Evolutionary conservation across 2,797 vertebrate species (phyloP), one percentile per base, ranked within the genome.

Genomic region (Lophotriccus pileatus): DNA sequence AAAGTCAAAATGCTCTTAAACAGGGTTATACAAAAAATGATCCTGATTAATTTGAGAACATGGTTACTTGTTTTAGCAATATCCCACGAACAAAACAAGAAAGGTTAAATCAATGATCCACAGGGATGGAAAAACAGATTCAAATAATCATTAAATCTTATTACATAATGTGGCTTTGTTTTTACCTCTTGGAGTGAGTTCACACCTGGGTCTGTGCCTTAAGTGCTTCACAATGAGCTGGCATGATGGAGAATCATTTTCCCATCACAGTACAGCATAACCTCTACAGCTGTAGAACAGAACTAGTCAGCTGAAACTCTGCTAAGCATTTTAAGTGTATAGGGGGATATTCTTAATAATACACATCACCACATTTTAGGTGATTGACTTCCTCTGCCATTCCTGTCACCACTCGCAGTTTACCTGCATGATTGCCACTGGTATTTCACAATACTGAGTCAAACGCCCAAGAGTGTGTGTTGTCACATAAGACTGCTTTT

Each of bases 131-230:
- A 94, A 92, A 94, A 92, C 79, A 76, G 95, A 95, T 95, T 92
- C 95, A 89, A 94, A 93, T 95, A 92, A 93, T 92, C 92, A 93
- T 96, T 95, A 94, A 89, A 96, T 95, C 95, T 91, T 94, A 85
- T 95, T 96, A 94, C 2, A 7, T 95, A 97, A 94, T 22, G 10
- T 12, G 1, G 92, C 84, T 97, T 97, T 96, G 50, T 91, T 96
- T 96, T 72, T 96, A 94, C 82, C 91, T 95, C 84, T 92, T 3
- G 0, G 46, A 81, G 69, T 64, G 80, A 93, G 95, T 93, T 96
- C 92, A 95, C 86, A 95, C 88, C 95, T 95, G 84, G 34, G 30
- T 80, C 63, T 86, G 55, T 63, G 69, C 66, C 92, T 64, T 66
- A 67, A 64, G 70, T 41, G 44, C 56, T 76, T 46, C 7, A 3